Evolutionary conservation across 1,140 invertebrate species (phyloP).

Genomic region (Pseudachorutes palmiensis): DNA sequence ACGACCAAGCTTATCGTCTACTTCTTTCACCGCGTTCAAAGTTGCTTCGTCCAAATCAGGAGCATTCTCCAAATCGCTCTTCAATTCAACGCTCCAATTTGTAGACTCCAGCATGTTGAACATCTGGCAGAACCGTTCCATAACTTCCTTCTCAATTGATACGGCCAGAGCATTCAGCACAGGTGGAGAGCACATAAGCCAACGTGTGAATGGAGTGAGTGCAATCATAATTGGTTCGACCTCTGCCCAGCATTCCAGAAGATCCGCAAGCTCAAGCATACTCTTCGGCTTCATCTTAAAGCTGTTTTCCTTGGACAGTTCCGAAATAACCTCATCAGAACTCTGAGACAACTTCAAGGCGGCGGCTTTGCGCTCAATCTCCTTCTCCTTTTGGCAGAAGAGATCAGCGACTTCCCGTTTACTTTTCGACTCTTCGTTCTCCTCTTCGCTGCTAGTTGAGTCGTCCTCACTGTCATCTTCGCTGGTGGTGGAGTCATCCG

Average conservation of each 20-base stretch:
- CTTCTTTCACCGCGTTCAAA: background rate
- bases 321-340: background rate
- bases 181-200: constrained; percentile 29
- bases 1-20: constrained; percentile 19
- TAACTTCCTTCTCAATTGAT: constrained; percentile 29
- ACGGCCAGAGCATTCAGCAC: constrained; percentile 31
- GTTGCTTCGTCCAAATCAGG: background rate
- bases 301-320: background rate
- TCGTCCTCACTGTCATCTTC: constrained; percentile 5
- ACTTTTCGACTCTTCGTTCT: background rate
- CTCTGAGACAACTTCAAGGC: background rate
- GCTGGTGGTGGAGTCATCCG: background rate
- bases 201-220: constrained; percentile 29
- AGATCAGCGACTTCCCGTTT: background rate
- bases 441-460: background rate
- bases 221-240: constrained; percentile 30
- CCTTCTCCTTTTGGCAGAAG: background rate
- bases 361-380: constrained; percentile 4
- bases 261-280: background rate
- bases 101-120: constrained; percentile 27
- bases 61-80: background rate
- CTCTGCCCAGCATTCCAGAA: constrained; percentile 23
- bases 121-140: constrained; percentile 25
- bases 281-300: background rate
- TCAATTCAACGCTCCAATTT: constrained; percentile 25